Conservation (phyloP, 2,797 vertebrate species). For the Cyclopterus lumpus region DNA sequence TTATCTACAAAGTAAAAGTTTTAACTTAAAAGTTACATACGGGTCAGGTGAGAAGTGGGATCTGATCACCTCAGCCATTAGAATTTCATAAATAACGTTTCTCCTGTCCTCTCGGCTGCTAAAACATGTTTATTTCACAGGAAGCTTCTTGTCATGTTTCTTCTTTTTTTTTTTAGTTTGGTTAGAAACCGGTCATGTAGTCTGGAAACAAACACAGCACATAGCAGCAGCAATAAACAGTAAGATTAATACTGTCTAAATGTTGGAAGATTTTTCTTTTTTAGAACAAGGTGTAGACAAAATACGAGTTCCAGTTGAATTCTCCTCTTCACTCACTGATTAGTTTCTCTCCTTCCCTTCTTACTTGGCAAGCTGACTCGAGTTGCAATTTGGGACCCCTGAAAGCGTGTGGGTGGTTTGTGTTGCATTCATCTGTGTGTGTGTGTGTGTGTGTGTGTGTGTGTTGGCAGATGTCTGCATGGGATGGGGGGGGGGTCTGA, state of each 20-base stretch:
- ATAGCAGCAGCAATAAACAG: constrained; percentile 94
- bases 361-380: constrained; percentile 89
- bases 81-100: constrained; percentile 97
- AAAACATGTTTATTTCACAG: constrained; percentile 85
- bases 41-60: constrained; percentile 91
- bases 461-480: constrained; percentile 10
- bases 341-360: constrained; percentile 64
- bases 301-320: constrained; percentile 93
- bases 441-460: constrained; percentile 1
- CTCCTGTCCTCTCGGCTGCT: constrained; percentile 88
- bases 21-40: constrained; percentile 99
- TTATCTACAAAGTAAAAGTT: constrained; percentile 99
- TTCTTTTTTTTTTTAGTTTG: constrained; percentile 86
- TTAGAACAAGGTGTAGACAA: constrained; percentile 94
- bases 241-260: constrained; percentile 97
- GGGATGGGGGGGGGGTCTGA: constrained; percentile 26
- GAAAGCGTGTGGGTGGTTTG: constrained; percentile 16
- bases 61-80: constrained; percentile 88
- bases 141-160: constrained; percentile 76
- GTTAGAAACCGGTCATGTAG: constrained; percentile 91
- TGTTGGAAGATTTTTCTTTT: constrained; percentile 88
- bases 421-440: constrained; percentile 32
- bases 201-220: constrained; percentile 90
- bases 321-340: constrained; percentile 72
- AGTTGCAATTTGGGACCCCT: constrained; percentile 76